A percentile compares a stretch with the other conserved stretches of the same genome.
These are phyloP conservation scores for Ctenosaura bakeri DNA, from an alignment of 2,797 vertebrate genomes.

Conservation along the genomic window DNA sequence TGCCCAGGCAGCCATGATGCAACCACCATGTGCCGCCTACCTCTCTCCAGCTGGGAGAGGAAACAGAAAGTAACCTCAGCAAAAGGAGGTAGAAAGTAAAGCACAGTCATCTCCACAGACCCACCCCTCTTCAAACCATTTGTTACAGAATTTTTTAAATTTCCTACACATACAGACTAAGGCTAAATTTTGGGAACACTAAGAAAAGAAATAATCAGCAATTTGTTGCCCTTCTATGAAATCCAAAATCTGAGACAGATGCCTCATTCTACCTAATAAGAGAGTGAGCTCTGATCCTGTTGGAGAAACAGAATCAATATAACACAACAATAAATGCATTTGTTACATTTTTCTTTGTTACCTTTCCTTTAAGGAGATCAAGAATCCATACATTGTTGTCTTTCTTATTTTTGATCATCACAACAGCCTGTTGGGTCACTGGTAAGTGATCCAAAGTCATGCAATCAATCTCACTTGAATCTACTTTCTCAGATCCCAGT, in stretches of 20 bases:
- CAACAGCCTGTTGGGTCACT: background rate
- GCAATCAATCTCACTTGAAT: background rate
- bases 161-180: background rate
- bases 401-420: background rate
- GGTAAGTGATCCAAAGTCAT: background rate
- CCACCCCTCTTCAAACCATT: too few relatives aligned
- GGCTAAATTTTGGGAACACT: background rate
- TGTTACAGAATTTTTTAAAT: too few relatives aligned
- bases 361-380: background rate
- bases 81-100: too few relatives aligned
- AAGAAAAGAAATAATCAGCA: background rate
- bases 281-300: background rate
- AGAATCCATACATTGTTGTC: background rate
- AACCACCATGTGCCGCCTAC: too few relatives aligned
- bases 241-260: background rate
- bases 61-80: too few relatives aligned
- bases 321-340: background rate
- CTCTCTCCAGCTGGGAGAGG: too few relatives aligned
- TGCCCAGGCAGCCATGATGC: too few relatives aligned
- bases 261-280: background rate
- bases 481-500: background rate
- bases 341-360: background rate
- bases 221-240: background rate
- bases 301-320: too few relatives aligned
- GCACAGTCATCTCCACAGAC: too few relatives aligned